Evolutionary conservation across 2,797 vertebrate species (phyloP), one percentile per base, ranked within the genome.

Genomic region (Malurus leucopterus): DNA sequence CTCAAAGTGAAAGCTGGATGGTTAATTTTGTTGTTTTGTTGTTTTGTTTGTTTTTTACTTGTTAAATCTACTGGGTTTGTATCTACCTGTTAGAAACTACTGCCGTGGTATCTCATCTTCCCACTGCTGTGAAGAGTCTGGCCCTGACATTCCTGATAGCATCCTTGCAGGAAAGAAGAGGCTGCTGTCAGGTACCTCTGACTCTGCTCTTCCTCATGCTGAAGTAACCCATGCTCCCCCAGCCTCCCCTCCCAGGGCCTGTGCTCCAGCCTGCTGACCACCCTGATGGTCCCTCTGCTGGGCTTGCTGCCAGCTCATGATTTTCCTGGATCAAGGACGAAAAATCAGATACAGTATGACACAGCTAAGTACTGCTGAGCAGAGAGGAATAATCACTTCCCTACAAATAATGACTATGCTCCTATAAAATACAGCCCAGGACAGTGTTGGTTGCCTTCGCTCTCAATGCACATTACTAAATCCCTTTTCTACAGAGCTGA

Each of bases 91-190:
- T 27, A 78, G 2, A 64, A 53, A 15, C 30, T 11, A 49, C 7
- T 17, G 5, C 32, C 24, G 23, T 59, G 18, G 11, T 21, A 13
- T 15, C 20, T 84, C 54, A 30, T 65, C 15, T 32, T 75, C 47
- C 34, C 68, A 36, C 6, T 30, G 9, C 64, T 32, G 4, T 8
- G 8, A 72, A 69, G 6, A 87, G 40, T 22, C 32, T 29, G 30
- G 34, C 9, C 27, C 11, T 0, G 0, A 8, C 13, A 15, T 7
- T 85, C 6, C 29, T 22, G 5, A 30, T 5, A 6, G 30, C 15
- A 36, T 30, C 40, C 30, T 8, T 21, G 21, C 6, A 84, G 40
- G 26, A 41, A 49, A 1, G 4, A 51, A 32, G 30, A 21, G 15
- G 23, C 16, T 68, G 47, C 43, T 69, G 30, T 29, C n/a, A 12